Evolutionary conservation across 2,797 vertebrate species (phyloP).

Genomic region (Helostoma temminkii): DNA sequence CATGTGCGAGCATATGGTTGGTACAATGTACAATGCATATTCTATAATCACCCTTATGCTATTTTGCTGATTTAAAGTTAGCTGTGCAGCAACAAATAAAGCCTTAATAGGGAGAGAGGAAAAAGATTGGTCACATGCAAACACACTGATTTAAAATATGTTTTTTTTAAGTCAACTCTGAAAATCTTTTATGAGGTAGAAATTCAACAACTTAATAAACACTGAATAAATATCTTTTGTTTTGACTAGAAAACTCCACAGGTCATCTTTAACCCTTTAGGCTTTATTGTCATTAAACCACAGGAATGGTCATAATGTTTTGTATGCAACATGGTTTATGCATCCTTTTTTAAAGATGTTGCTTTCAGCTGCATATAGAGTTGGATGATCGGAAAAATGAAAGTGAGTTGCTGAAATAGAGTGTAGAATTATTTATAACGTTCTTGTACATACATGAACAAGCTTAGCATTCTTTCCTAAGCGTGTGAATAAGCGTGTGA

Average conservation of each 20-base stretch:
- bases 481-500: conserved; percentile 22
- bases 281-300: conserved; percentile 24
- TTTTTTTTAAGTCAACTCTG: background rate
- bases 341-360: conserved; percentile 25
- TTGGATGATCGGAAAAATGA: conserved; percentile 9
- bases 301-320: conserved; percentile 29
- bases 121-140: background rate
- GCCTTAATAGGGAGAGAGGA: background rate
- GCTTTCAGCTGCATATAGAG: conserved; percentile 21
- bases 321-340: conserved; percentile 32
- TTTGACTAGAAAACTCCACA: conserved; percentile 43
- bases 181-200: background rate
- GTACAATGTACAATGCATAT: background rate
- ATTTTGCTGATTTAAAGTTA: background rate
- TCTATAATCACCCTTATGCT: background rate
- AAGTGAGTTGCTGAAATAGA: background rate
- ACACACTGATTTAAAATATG: background rate
- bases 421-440: background rate
- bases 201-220: background rate
- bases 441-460: conserved; percentile 26
- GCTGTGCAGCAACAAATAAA: background rate
- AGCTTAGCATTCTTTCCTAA: conserved; percentile 21
- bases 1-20: background rate
- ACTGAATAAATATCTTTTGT: background rate
- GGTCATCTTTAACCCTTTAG: conserved; percentile 41